Percentiles rank a stretch among this genome's conserved stretches.
Conservation (phyloP, 2,797 vertebrate species). For the Leptodactylus fallax region DNA sequence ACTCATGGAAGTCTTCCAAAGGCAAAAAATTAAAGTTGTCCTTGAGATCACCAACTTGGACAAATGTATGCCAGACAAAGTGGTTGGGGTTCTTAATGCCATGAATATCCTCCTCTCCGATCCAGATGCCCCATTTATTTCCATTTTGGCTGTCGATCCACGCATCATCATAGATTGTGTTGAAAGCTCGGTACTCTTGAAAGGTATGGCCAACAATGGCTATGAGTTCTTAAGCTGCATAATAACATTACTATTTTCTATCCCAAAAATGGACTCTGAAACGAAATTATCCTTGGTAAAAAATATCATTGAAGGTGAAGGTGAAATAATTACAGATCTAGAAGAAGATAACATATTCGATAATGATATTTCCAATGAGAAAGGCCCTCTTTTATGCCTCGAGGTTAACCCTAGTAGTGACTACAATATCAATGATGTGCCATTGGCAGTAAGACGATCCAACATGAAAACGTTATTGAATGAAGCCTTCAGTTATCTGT, state of each 20-base stretch:
- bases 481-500: constrained; percentile 46
- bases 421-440: constrained; percentile 64
- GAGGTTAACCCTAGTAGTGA: constrained; percentile 44
- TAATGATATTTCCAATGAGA: too few relatives aligned
- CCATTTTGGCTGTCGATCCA: constrained; percentile 89
- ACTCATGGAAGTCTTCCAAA: constrained; percentile 78
- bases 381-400: too few relatives aligned
- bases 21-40: constrained; percentile 82
- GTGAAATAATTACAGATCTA: constrained; percentile 28
- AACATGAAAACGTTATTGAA: constrained; percentile 43
- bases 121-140: constrained; percentile 87
- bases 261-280: constrained; percentile 79
- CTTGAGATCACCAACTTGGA: constrained; percentile 90
- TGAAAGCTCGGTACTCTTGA: constrained; percentile 80
- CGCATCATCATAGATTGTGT: constrained; percentile 84
- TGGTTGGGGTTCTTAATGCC: constrained; percentile 87
- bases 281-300: constrained; percentile 80
- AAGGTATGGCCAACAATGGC: constrained; percentile 80
- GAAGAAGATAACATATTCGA: background rate
- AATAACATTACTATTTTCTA: constrained; percentile 88
- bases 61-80: constrained; percentile 84
- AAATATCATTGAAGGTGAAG: constrained; percentile 73
- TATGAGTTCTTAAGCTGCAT: constrained; percentile 86
- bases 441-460: constrained; percentile 64
- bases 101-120: constrained; percentile 91